Percentiles rank a stretch among this genome's conserved stretches.
These are phyloP conservation scores for Catostomus latipinnis DNA, from an alignment of 2,797 vertebrate species.

Conservation along the genomic window DNA sequence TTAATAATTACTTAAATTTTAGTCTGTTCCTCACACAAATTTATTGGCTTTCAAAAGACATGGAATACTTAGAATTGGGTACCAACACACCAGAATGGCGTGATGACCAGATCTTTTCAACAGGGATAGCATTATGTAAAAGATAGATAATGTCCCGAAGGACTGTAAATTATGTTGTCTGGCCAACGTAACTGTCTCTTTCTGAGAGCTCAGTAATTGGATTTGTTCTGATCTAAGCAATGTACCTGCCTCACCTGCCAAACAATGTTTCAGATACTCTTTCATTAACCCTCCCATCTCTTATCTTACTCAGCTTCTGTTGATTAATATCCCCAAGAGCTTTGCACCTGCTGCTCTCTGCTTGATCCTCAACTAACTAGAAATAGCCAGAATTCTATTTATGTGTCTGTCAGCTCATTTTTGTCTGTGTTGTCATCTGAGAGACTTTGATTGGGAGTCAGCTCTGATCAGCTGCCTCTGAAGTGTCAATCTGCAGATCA, in stretches of 20 bases:
- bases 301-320: constrained; percentile 33
- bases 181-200: not conserved
- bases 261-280: constrained; percentile 29
- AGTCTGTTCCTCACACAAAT: too few relatives aligned
- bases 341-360: constrained; percentile 41
- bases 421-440: constrained; percentile 25
- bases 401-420: constrained; percentile 19
- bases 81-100: not conserved
- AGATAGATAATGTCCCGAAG: constrained; percentile 2
- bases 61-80: not conserved
- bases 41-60: too few relatives aligned
- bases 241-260: constrained; percentile 13
- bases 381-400: constrained; percentile 32
- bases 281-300: constrained; percentile 1
- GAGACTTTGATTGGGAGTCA: constrained; percentile 22
- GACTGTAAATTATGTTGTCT: constrained; percentile 3
- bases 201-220: constrained; percentile 22
- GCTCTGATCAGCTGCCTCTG: constrained; percentile 34
- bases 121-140: not conserved
- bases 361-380: constrained; percentile 39
- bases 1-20: too few relatives aligned
- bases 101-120: not conserved
- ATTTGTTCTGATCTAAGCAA: constrained; percentile 28
- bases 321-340: constrained; percentile 41
- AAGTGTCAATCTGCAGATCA: constrained; percentile 42